Conservation (phyloP, 2,113 vertebrate species). For the Microtus montanus region DNA sequence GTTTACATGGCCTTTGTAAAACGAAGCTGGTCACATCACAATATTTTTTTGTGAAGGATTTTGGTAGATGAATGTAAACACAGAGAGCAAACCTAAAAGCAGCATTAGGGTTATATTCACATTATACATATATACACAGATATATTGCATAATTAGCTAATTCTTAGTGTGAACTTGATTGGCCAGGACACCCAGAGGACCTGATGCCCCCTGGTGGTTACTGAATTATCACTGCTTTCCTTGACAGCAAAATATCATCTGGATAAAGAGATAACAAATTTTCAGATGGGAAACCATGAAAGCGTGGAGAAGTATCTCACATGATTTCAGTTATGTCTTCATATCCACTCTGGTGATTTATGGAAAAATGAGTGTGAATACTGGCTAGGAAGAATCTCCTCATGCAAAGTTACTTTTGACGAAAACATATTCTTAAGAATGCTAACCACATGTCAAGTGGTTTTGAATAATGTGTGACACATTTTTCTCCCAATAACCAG, state of each 20-base stretch:
- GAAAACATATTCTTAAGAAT: not conserved
- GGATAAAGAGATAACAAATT: conserved; percentile 9
- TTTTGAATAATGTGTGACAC: not conserved
- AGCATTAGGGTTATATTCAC: not conserved
- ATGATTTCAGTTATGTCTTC: conserved; percentile 31
- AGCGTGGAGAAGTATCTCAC: not conserved
- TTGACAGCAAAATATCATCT: conserved; percentile 30
- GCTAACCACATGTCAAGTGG: not conserved
- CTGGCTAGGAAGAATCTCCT: not conserved
- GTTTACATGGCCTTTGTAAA: conserved; percentile 14
- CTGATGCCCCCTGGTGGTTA: conserved; percentile 79
- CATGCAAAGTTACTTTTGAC: conserved; percentile 6
- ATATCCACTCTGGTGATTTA: not conserved
- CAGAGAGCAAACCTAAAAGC: not conserved
- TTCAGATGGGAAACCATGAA: not conserved
- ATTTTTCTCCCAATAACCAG: not conserved
- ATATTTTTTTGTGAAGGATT: not conserved
- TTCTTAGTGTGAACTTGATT: conserved; percentile 44
- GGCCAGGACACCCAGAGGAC: conserved; percentile 51
- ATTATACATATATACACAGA: not conserved
- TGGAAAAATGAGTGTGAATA: not conserved
- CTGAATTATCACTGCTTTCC: not conserved
- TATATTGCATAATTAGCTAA: conserved; percentile 45
- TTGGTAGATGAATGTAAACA: not conserved
- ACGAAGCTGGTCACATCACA: conserved; percentile 19